Evolutionary conservation across 2,888 invertebrate species (phyloP).

Genomic region (Tromatobia lineatoria): DNA sequence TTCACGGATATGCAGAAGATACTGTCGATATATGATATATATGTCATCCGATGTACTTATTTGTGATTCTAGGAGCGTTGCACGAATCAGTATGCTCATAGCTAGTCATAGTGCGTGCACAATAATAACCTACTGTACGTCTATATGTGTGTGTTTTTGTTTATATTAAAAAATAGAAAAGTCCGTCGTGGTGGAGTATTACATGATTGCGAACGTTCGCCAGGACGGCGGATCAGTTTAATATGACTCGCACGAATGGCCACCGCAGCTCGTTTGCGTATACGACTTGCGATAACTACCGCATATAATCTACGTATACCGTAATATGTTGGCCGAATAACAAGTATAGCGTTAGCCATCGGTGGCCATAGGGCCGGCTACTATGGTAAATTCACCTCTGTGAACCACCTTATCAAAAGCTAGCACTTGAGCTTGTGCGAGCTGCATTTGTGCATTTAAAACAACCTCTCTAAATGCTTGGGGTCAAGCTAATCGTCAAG

Average conservation of each 20-base stretch:
- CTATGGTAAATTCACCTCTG: slow-evolving; percentile 48
- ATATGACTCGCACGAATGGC: slow-evolving; percentile 48
- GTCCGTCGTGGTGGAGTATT: slow-evolving; percentile 21
- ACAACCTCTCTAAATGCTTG: slow-evolving; percentile 26
- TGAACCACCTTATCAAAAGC: slow-evolving; percentile 64
- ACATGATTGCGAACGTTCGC: slow-evolving; percentile 42
- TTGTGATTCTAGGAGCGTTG: neutral
- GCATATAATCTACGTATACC: slow-evolving; percentile 4
- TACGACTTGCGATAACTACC: slow-evolving; percentile 36
- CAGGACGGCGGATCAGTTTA: slow-evolving; percentile 50
- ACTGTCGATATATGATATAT: neutral
- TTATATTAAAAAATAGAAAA: slow-evolving; percentile 41
- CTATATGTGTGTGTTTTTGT: slow-evolving; percentile 48
- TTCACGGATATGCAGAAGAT: neutral
- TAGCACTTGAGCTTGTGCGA: slow-evolving; percentile 29
- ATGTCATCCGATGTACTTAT: neutral
- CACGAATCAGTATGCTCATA: slow-evolving; percentile 34
- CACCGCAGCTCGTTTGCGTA: slow-evolving; percentile 34
- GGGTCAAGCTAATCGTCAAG: slow-evolving; percentile 56
- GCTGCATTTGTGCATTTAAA: slow-evolving; percentile 42
- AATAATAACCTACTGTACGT: slow-evolving; percentile 56
- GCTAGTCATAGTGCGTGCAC: slow-evolving; percentile 49
- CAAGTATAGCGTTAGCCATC: slow-evolving; percentile 56
- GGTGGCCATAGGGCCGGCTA: neutral
- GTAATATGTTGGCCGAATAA: slow-evolving; percentile 43